A percentile compares a stretch with the other conserved stretches of the same genome.
phyloP scores from a whole-genome alignment of 2,888 invertebrate species.

The Caenorhabditis sp. region DNA sequence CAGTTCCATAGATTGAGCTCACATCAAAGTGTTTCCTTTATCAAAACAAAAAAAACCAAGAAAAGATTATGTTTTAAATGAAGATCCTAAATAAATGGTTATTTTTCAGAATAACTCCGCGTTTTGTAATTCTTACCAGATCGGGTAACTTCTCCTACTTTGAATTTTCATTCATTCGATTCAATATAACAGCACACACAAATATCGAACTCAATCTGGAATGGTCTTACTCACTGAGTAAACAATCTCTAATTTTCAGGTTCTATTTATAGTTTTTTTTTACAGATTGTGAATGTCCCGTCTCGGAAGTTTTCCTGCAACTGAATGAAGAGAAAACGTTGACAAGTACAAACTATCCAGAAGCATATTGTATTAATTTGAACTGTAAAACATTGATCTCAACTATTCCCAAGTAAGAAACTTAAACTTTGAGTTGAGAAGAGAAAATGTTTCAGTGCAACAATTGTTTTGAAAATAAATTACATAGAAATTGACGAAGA shows the following conservation, averaged over 20 bases:
- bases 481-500: neutral
- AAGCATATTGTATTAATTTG: neutral
- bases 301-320: neutral
- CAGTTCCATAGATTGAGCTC: too few species aligned
- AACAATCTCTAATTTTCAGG: neutral
- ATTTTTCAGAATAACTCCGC: too few species aligned
- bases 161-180: neutral
- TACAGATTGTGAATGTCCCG: neutral
- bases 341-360: neutral
- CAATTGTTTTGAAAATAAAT: neutral
- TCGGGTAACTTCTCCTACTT: neutral
- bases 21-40: too few species aligned
- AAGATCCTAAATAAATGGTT: too few species aligned
- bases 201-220: neutral
- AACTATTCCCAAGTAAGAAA: neutral
- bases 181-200: neutral
- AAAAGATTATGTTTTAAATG: too few species aligned
- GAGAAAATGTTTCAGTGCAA: neutral
- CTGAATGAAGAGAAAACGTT: neutral
- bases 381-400: neutral
- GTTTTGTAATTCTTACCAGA: neutral
- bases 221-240: neutral
- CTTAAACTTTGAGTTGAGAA: neutral
- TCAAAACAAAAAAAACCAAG: too few species aligned
- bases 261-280: neutral